Evolutionary conservation across 2,113 vertebrate species (phyloP).

Genomic region (Monopterus albus): DNA sequence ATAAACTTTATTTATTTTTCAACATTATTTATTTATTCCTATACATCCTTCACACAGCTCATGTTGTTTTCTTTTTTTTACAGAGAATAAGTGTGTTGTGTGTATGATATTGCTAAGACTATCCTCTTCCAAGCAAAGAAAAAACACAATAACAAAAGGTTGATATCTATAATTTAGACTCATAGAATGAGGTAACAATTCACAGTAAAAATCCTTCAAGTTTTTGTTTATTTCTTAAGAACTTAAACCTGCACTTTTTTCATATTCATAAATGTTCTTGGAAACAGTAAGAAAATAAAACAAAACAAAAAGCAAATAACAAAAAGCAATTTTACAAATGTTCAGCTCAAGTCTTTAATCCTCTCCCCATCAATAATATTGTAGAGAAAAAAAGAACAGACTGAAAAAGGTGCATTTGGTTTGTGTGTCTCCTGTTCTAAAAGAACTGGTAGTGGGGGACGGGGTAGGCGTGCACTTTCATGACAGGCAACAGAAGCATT

Average conservation of each 20-base stretch:
- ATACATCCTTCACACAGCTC: conserved; percentile 93
- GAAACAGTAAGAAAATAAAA: conserved; percentile 84
- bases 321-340: conserved; percentile 90
- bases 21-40: conserved; percentile 88
- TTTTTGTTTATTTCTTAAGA: conserved; percentile 89
- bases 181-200: conserved; percentile 97
- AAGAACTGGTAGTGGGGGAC: conserved; percentile 99
- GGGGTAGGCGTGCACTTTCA: conserved; percentile 99
- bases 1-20: conserved; percentile 92
- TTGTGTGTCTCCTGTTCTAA: conserved; percentile 88
- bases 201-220: conserved; percentile 99
- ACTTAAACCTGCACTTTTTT: conserved; percentile 88
- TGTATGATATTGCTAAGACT: conserved; percentile 81
- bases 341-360: conserved; percentile 86
- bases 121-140: conserved; percentile 80
- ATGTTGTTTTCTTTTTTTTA: conserved; percentile 81
- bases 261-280: conserved; percentile 83
- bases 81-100: conserved; percentile 85
- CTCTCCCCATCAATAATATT: conserved; percentile 55
- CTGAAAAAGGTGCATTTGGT: conserved; percentile 66
- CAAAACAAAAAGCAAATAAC: conserved; percentile 81
- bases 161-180: conserved; percentile 87
- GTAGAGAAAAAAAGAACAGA: conserved; percentile 78
- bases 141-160: conserved; percentile 80
- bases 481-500: conserved; percentile 99